Evolutionary conservation across 2,888 invertebrate species (phyloP), one percentile per base, ranked within the genome.

Genomic region (Acronicta alni): DNA sequence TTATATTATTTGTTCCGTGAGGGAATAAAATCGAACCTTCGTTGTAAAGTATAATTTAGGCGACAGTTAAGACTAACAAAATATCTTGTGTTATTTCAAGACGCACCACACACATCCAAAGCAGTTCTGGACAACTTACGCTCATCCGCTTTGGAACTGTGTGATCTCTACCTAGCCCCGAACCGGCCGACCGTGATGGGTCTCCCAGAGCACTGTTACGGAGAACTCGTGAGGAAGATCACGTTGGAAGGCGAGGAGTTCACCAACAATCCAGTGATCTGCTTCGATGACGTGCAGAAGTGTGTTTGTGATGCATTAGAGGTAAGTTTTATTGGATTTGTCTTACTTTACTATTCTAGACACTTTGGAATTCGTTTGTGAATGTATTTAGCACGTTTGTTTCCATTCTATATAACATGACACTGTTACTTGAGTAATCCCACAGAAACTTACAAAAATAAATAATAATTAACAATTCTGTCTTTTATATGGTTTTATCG

Each of bases 241-340:
- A 93, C 92, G 1, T 92, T 88, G 0, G 93, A 93, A 53, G 93
- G 92, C 2, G 93, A 91, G 30, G 92, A 92, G 56, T 94, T 94
- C 47, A 85, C 89, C 0, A 88, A 80, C 38, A 93, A 89, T 41
- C 92, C 94, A 0, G 96, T 97, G 58, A 93, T 95, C 3, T 97
- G 98, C 95, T 99, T 99, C 87, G 98, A 98, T 84, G 97, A 97
- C 64, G 95, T 98, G 16, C 97, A 98, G 88, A 94, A 95, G 64
- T 95, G 95, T 53, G 95, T 97, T 26, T 96, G 96, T 66, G 96
- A 90, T 62, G 93, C 93, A 37, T 78, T 94, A 14, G 93, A 92
- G 96, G 77, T 96, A 90, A 81, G 89, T 57, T 2, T 3, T 30
- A 30, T 30, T 30, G 0, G 30, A 12, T 30, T 30, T 12, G 12